Percentiles rank a stretch among this genome's conserved stretches.
phyloP scores from a whole-genome alignment of 2,888 invertebrate species.

The Ormyrus rosae region DNA sequence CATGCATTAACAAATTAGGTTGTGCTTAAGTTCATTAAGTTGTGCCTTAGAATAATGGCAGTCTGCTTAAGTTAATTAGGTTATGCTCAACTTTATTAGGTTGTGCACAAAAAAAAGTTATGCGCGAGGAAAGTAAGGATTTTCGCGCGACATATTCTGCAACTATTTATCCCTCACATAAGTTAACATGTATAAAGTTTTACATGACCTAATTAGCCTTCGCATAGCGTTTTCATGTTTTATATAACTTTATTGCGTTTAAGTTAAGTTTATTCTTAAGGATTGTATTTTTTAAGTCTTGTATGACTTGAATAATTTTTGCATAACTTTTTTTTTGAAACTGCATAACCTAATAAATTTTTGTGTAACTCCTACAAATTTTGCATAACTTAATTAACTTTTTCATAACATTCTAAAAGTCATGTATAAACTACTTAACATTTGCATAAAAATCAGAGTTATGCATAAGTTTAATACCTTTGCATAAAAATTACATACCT shows the following conservation, averaged over 20 bases:
- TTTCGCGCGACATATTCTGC: constrained; percentile 13
- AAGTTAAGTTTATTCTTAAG: constrained; percentile 54
- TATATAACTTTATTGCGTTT: constrained; percentile 51
- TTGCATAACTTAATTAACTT: constrained; percentile 53
- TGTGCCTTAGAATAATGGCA: constrained; percentile 50
- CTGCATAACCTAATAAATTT: constrained; percentile 55
- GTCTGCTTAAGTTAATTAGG: constrained; percentile 49
- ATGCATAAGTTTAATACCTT: constrained; percentile 43
- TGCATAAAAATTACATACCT: constrained; percentile 44
- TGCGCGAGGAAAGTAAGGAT: constrained; percentile 21
- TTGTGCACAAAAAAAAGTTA: constrained; percentile 50
- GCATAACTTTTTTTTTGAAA: constrained; percentile 43
- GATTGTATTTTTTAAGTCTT: constrained; percentile 49
- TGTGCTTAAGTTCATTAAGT: constrained; percentile 55
- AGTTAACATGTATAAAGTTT: constrained; percentile 53
- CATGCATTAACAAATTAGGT: constrained; percentile 53
- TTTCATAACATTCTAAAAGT: constrained; percentile 46
- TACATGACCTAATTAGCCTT: constrained; percentile 54
- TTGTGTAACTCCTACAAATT: constrained; percentile 46
- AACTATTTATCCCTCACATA: constrained; percentile 39
- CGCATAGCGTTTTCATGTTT: constrained; percentile 51
- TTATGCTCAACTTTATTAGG: constrained; percentile 47
- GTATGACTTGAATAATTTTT: constrained; percentile 49
- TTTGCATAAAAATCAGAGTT: constrained; percentile 49
- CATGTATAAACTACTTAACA: constrained; percentile 52